Evolutionary conservation across 2,113 vertebrate genomes (phyloP).

Genomic region (Cyphomyrus plagiostoma): DNA sequence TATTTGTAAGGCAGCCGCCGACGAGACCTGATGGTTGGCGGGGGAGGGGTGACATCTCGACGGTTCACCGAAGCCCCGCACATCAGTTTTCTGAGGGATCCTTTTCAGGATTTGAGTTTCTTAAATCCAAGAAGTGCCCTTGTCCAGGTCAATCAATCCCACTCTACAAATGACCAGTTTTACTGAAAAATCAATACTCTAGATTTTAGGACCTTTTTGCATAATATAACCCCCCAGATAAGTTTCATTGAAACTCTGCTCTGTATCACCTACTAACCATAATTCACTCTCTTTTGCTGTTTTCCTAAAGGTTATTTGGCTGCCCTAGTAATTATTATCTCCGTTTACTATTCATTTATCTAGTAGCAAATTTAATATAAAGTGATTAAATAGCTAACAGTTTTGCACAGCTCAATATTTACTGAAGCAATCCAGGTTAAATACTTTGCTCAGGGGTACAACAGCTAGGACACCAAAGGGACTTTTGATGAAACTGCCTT

Average conservation of each 20-base stretch:
- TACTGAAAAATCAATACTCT: background rate
- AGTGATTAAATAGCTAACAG: background rate
- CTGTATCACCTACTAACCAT: background rate
- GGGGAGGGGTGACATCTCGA: background rate
- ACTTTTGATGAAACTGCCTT: background rate
- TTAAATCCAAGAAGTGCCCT: background rate
- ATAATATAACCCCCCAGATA: background rate
- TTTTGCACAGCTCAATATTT: slow-evolving; percentile 1
- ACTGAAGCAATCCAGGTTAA: background rate
- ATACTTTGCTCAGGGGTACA: background rate
- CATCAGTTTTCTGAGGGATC: background rate
- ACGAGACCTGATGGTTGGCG: background rate
- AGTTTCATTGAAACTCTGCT: background rate
- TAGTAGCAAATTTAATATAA: background rate
- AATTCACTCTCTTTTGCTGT: background rate
- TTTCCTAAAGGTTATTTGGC: background rate
- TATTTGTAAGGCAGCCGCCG: background rate
- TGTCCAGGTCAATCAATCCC: background rate
- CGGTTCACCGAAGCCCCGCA: background rate
- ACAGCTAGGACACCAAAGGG: background rate
- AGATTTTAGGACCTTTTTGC: background rate
- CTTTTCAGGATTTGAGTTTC: background rate
- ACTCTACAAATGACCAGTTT: background rate
- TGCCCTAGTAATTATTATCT: background rate
- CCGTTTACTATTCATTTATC: background rate